Conservation (phyloP, 2,888 invertebrate species). For the Archips crataeganus region DNA sequence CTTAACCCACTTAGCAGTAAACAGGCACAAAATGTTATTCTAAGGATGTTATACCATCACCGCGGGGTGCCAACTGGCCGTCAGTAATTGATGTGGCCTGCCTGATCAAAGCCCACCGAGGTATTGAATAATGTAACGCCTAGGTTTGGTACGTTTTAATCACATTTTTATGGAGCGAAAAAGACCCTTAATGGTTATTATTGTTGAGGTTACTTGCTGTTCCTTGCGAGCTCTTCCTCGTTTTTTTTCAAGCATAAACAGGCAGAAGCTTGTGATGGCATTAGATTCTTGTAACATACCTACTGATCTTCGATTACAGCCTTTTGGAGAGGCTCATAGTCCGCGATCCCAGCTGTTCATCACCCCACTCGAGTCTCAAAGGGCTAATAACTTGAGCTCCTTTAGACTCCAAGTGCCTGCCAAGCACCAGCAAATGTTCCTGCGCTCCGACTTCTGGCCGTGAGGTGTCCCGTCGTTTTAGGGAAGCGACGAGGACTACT, state of each 20-base stretch:
- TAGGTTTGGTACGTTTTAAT: slow-evolving; percentile 31
- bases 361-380: too few species aligned
- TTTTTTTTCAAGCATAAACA: slow-evolving; percentile 9
- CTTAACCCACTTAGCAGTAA: not conserved
- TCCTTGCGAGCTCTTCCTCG: not conserved
- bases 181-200: not conserved
- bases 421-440: too few species aligned
- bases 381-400: too few species aligned
- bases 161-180: slow-evolving; percentile 24
- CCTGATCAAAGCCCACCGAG: slow-evolving; percentile 25
- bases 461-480: too few species aligned
- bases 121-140: slow-evolving; percentile 26
- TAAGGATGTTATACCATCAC: slow-evolving; percentile 54
- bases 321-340: too few species aligned
- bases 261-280: not conserved
- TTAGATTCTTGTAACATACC: not conserved
- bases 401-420: too few species aligned
- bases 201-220: not conserved
- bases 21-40: slow-evolving; percentile 42
- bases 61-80: slow-evolving; percentile 58
- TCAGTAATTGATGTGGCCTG: slow-evolving; percentile 53
- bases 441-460: too few species aligned
- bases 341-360: too few species aligned
- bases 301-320: too few species aligned
- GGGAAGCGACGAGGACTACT: too few species aligned